Evolutionary conservation across 53 echinoderm and acorn worm genomes (phyloP).

Genomic region (Temnopleurus reevesii): DNA sequence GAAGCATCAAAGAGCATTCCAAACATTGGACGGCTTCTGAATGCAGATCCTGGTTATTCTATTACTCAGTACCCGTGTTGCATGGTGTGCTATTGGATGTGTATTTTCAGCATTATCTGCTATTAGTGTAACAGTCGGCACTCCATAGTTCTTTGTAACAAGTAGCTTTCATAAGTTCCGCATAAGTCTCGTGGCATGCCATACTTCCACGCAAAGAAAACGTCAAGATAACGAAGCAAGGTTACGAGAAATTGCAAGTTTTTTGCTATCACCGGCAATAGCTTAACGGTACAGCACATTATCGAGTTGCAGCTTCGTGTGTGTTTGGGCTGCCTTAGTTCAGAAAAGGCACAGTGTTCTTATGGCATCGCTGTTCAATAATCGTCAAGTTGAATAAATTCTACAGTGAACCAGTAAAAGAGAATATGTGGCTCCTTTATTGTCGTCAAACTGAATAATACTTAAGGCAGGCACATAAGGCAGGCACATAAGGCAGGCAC

Average conservation of each 20-base stretch:
- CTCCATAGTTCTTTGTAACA: background rate
- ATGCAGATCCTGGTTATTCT: constrained; percentile 73
- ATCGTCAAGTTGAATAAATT: background rate
- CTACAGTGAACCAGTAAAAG: too few species aligned
- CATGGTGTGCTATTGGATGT: constrained; percentile 53
- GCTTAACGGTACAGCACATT: background rate
- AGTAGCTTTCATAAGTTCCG: background rate
- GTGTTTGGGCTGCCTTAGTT: background rate
- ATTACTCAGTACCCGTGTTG: constrained; percentile 71
- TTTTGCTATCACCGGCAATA: background rate
- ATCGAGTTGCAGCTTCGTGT: background rate
- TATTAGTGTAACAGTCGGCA: background rate
- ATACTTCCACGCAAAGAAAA: background rate
- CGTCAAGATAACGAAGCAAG: background rate
- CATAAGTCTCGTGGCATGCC: background rate
- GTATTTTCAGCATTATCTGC: too few species aligned
- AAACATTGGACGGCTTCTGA: constrained; percentile 82
- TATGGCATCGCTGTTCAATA: background rate
- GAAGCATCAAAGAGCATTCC: constrained; percentile 64
- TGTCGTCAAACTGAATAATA: too few species aligned
- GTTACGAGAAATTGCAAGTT: background rate
- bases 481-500: too few species aligned
- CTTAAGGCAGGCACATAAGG: too few species aligned
- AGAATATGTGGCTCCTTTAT: too few species aligned
- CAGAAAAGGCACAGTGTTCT: background rate